Conservation (phyloP, 2,113 vertebrate genomes). For the Platanista minor region DNA sequence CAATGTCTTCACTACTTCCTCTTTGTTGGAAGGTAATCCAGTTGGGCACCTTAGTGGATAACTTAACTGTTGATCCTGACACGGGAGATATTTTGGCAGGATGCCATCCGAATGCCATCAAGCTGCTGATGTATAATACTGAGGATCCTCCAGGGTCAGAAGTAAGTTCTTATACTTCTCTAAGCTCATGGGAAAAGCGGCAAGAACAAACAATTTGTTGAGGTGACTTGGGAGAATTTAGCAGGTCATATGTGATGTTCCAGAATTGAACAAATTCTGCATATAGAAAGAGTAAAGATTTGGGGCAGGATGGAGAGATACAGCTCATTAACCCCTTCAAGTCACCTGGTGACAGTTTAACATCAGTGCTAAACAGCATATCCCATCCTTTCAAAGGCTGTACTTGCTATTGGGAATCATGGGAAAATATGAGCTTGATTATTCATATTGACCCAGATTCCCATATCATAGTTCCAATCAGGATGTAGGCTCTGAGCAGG, state of each 20-base stretch:
- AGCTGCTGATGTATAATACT: constrained; percentile 74
- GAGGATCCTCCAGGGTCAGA: constrained; percentile 90
- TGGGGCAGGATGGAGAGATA: neutral
- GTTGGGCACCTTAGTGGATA: constrained; percentile 87
- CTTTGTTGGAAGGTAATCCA: constrained; percentile 80
- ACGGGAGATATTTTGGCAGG: constrained; percentile 92
- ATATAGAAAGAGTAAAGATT: neutral
- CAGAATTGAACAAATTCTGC: neutral
- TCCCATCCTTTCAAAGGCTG: neutral
- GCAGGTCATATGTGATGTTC: neutral
- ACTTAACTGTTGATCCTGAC: constrained; percentile 86
- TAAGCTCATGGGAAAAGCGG: neutral
- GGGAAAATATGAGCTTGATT: neutral
- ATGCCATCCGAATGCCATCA: constrained; percentile 88
- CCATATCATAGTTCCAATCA: neutral
- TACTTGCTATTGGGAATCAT: neutral
- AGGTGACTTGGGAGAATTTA: neutral
- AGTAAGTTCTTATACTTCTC: constrained; percentile 80
- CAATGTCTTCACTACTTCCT: neutral
- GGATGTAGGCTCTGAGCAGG: neutral
- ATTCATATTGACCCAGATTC: neutral
- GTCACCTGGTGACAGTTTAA: neutral
- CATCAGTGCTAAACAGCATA: neutral
- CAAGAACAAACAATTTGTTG: neutral
- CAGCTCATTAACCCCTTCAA: neutral